Percentiles rank a stretch among this genome's conserved stretches.
Evolutionary conservation across 1,140 invertebrate species (phyloP).

Genomic region (Drosophila yakuba): DNA sequence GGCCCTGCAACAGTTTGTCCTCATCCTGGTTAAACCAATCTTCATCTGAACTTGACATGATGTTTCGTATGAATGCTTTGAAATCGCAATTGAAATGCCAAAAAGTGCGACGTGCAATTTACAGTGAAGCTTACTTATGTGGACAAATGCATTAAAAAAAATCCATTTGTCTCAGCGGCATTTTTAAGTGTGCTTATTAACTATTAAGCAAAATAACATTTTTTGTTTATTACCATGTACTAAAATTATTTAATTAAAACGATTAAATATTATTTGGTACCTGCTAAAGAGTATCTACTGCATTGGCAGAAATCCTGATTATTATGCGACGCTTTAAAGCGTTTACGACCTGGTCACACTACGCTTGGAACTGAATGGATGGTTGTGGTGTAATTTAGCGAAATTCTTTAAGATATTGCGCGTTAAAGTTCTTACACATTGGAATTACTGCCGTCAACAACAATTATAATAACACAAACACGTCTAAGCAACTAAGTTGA

Average conservation of each 20-base stretch:
- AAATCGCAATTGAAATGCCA: background rate
- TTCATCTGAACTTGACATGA: conserved; percentile 64
- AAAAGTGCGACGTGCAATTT: no score
- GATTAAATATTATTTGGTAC: background rate
- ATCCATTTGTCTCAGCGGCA: no score
- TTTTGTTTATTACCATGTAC: background rate
- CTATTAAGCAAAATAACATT: no score
- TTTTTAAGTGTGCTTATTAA: no score
- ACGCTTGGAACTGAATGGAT: no score
- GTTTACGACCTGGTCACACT: conserved; percentile 13
- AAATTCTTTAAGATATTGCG: background rate
- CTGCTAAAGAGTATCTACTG: conserved; percentile 3
- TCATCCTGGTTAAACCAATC: conserved; percentile 82
- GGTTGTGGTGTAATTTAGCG: conserved; percentile 6
- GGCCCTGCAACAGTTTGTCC: conserved; percentile 52
- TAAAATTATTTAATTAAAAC: background rate
- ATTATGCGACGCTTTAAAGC: background rate
- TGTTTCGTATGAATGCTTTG: background rate
- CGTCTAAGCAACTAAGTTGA: background rate
- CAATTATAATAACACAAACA: no score
- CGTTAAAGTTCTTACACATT: background rate
- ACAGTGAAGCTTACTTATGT: background rate
- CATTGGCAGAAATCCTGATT: background rate
- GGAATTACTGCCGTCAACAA: background rate
- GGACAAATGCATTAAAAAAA: no score